These are phyloP conservation scores for Scrobipalpa atriplicella DNA, from an alignment of 2,888 invertebrate genomes.

Conservation along the genomic window DNA sequence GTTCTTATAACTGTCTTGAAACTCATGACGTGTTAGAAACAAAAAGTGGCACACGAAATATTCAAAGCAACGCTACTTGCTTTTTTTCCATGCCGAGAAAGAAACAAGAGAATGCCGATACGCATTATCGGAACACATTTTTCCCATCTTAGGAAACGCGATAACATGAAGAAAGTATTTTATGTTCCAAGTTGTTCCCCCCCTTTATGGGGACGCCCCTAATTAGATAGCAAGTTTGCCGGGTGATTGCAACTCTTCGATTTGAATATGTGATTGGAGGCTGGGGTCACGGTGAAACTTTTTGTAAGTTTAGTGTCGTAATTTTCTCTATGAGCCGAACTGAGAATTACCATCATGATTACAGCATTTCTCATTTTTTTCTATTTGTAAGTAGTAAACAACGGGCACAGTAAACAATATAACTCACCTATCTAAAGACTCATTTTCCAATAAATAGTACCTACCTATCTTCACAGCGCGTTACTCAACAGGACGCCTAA, in stretches of 20 bases:
- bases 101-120: slow-evolving; percentile 51
- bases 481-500: no score
- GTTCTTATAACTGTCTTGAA: no score
- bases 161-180: slow-evolving; percentile 68
- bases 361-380: no score
- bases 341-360: no score
- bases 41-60: neutral
- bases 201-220: slow-evolving; percentile 53
- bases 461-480: no score
- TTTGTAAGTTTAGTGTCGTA: no score
- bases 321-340: no score
- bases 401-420: no score
- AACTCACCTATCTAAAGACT: no score
- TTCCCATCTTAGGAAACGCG: slow-evolving; percentile 61
- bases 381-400: no score
- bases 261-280: slow-evolving; percentile 30
- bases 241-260: slow-evolving; percentile 28
- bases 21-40: neutral
- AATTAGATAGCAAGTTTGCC: slow-evolving; percentile 53
- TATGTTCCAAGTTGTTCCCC: slow-evolving; percentile 50
- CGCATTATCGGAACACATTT: slow-evolving; percentile 69
- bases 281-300: neutral
- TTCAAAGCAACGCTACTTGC: neutral
- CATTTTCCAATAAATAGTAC: no score
- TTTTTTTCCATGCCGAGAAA: slow-evolving; percentile 31